A percentile compares a stretch with the other conserved stretches of the same genome.
phyloP scores from a whole-genome alignment of 2,113 vertebrate genomes.

The Falco punctatus region DNA sequence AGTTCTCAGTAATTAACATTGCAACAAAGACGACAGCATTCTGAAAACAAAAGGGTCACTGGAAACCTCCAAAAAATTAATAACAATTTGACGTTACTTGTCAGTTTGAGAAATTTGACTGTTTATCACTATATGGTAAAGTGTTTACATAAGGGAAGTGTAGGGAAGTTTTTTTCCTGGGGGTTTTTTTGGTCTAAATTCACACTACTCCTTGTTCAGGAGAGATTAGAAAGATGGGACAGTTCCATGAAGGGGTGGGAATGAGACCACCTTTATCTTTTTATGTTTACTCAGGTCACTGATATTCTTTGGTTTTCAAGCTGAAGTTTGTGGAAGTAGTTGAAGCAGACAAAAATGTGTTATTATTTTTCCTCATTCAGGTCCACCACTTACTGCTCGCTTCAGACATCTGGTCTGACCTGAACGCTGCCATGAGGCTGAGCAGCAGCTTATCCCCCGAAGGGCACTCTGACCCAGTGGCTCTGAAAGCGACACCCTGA shows the following conservation, averaged over 20 bases:
- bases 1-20: not conserved
- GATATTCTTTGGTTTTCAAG: not conserved
- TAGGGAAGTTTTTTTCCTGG: not conserved
- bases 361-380: not conserved
- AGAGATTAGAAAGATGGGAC: not conserved
- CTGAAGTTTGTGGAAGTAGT: not conserved
- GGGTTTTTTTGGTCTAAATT: not conserved
- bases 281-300: not conserved
- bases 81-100: not conserved
- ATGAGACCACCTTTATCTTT: not conserved
- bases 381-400: not conserved
- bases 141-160: not conserved
- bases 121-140: not conserved
- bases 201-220: not conserved
- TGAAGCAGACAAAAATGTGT: not conserved
- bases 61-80: not conserved
- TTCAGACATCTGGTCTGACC: not conserved
- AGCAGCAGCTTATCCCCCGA: not conserved
- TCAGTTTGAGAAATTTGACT: not conserved
- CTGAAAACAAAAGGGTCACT: not conserved
- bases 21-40: not conserved
- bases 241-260: not conserved
- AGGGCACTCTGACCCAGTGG: not conserved
- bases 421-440: not conserved
- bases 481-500: not conserved